phyloP scores from a whole-genome alignment of 1,140 invertebrate species.

The Lordiphosa clarofinis region DNA sequence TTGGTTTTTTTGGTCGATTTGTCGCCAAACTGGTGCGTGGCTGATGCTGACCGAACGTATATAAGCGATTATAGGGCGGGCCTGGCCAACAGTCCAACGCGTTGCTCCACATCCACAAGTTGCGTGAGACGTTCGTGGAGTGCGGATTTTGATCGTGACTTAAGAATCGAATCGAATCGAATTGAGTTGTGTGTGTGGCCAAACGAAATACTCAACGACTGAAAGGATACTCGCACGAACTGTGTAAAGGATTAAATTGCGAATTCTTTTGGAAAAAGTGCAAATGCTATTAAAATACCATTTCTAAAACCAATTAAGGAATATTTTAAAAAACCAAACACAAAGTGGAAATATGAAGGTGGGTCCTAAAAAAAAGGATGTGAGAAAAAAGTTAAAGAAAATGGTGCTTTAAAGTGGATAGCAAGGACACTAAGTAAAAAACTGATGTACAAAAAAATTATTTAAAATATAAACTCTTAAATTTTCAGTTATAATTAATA shows the following conservation, averaged over 20 bases:
- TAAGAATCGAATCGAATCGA: conserved; percentile 11
- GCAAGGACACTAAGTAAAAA: no score
- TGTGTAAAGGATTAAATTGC: conserved; percentile 13
- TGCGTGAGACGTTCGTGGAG: conserved; percentile 46
- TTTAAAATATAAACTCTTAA: no score
- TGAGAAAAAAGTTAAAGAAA: neutral
- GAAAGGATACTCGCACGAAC: conserved; percentile 18
- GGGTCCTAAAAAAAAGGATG: conserved; percentile 28
- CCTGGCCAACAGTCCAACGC: conserved; percentile 79
- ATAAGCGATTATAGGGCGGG: conserved; percentile 19
- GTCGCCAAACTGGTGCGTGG: conserved; percentile 78
- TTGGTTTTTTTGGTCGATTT: conserved; percentile 40
- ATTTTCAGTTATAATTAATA: no score
- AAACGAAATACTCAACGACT: neutral
- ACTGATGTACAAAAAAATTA: no score
- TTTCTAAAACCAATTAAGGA: conserved; percentile 4
- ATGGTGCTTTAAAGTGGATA: neutral
- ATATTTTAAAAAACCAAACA: conserved; percentile 3
- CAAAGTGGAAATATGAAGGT: conserved; percentile 64
- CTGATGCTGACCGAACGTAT: conserved; percentile 52
- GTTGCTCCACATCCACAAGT: conserved; percentile 71
- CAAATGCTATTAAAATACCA: conserved; percentile 30
- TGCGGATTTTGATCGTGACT: conserved; percentile 18
- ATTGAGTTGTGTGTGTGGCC: conserved; percentile 3
- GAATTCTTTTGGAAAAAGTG: conserved; percentile 40